A percentile compares a stretch with the other conserved stretches of the same genome.
phyloP scores from a whole-genome alignment of 1,140 invertebrate species.

The Hycleus cichorii region DNA sequence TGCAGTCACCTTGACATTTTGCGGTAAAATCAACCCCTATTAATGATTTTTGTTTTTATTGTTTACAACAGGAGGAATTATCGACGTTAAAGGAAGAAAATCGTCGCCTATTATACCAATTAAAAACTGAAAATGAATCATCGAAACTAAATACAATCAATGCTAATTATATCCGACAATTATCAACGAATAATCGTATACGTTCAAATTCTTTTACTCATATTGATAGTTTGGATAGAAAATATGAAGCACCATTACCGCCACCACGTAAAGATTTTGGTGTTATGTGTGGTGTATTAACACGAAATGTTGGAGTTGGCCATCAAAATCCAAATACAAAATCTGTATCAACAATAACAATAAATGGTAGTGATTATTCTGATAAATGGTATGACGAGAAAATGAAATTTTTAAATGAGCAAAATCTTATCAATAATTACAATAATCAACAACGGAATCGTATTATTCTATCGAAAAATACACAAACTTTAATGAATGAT shows the following conservation, averaged over 20 bases:
- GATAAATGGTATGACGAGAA: constrained; percentile 39
- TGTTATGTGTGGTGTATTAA: constrained; percentile 57
- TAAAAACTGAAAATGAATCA: constrained; percentile 42
- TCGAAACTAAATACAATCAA: constrained; percentile 41
- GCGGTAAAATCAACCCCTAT: no score
- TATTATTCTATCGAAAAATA: constrained; percentile 30
- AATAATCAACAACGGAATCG: constrained; percentile 13
- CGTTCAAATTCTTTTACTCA: constrained; percentile 29
- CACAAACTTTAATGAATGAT: constrained; percentile 29
- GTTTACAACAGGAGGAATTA: constrained; percentile 46
- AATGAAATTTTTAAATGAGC: constrained; percentile 29
- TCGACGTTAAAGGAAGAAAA: constrained; percentile 69
- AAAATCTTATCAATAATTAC: constrained; percentile 27
- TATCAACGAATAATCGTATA: constrained; percentile 15
- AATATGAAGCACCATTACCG: constrained; percentile 18
- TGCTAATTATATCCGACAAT: constrained; percentile 30
- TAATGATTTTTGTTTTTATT: not conserved
- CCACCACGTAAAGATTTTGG: constrained; percentile 52
- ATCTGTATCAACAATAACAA: constrained; percentile 33
- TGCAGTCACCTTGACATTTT: no score
- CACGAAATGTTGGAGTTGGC: constrained; percentile 56
- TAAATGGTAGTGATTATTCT: constrained; percentile 17
- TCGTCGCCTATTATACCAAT: constrained; percentile 52
- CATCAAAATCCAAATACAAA: constrained; percentile 43
- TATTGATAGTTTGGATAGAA: constrained; percentile 19